Conservation (phyloP, 2,113 vertebrate species). For the Noturus placidus region DNA sequence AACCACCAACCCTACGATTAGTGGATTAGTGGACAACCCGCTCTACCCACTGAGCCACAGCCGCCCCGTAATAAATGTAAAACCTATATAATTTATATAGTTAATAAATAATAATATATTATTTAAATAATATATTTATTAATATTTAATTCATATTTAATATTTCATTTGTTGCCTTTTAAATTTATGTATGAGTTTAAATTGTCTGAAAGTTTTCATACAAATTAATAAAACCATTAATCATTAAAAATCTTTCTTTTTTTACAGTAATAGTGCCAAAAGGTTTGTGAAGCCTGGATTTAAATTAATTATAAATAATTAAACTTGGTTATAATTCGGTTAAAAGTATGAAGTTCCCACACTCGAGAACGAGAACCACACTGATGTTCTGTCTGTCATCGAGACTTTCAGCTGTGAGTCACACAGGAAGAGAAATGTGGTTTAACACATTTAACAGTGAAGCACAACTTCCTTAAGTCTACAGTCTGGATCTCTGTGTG, state of each 20-base stretch:
- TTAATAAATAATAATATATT: too few relatives aligned
- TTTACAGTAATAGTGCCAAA: neutral
- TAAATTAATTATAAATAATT: neutral
- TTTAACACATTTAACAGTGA: neutral
- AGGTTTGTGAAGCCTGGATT: neutral
- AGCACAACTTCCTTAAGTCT: conserved; percentile 8
- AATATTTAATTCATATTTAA: too few relatives aligned
- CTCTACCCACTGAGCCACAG: too few relatives aligned
- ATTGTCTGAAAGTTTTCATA: neutral
- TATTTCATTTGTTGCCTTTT: neutral
- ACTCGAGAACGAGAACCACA: neutral
- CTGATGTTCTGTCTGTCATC: neutral
- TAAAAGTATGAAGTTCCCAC: neutral
- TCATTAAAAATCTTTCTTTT: neutral
- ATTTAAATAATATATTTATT: too few relatives aligned
- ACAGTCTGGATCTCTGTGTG: neutral
- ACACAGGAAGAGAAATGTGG: conserved; percentile 9
- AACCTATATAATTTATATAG: too few relatives aligned
- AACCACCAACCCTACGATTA: too few relatives aligned
- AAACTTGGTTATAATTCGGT: neutral
- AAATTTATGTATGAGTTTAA: neutral
- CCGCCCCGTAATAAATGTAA: neutral
- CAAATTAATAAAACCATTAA: neutral
- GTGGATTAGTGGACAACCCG: too few relatives aligned
- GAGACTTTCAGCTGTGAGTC: neutral